Evolutionary conservation across 2,113 vertebrate genomes (phyloP).

Genomic region (Chaetodon trifascialis): DNA sequence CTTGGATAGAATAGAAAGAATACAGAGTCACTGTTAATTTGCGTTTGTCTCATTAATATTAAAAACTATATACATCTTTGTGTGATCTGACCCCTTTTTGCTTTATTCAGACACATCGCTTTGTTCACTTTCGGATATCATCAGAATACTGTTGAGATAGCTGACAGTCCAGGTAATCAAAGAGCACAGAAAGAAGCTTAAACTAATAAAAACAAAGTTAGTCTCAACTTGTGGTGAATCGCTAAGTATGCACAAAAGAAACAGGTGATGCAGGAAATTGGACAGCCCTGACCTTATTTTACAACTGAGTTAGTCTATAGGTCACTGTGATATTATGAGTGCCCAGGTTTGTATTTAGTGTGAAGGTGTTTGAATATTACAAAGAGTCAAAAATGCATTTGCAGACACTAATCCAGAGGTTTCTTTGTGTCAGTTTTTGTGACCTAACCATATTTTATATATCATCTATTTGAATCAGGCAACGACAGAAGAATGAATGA

Average conservation of each 20-base stretch:
- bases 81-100: too few relatives aligned
- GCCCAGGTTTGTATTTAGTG: too few relatives aligned
- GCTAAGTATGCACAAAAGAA: neutral
- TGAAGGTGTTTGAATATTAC: neutral
- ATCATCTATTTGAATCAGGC: too few relatives aligned
- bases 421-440: too few relatives aligned
- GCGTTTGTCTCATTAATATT: neutral
- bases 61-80: neutral
- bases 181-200: neutral
- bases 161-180: neutral
- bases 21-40: neutral
- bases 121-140: neutral
- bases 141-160: neutral
- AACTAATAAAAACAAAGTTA: neutral
- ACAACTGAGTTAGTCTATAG: neutral
- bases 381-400: neutral
- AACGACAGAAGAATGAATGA: too few relatives aligned
- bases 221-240: neutral
- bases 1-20: neutral
- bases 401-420: too few relatives aligned
- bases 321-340: too few relatives aligned
- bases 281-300: neutral
- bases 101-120: neutral
- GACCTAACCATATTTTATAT: too few relatives aligned
- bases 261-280: too few relatives aligned